A percentile compares a stretch with the other conserved stretches of the same genome.
Evolutionary conservation across 1,140 invertebrate species (phyloP).

Genomic region (Megalopta genalis): DNA sequence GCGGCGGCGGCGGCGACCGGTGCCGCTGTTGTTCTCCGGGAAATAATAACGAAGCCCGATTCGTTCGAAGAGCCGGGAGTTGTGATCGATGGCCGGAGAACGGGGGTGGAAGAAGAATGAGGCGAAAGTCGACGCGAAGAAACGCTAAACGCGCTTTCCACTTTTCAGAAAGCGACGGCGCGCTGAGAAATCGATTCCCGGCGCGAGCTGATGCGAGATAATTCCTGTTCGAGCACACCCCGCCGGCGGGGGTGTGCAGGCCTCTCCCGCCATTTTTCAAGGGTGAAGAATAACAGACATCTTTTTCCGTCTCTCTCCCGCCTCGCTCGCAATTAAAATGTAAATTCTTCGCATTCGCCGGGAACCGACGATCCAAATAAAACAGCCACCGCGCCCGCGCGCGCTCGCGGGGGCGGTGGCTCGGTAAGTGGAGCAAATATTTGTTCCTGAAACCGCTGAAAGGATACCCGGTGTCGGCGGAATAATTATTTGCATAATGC

Average conservation of each 20-base stretch:
- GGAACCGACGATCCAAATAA: constrained; percentile 3
- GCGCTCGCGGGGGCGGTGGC: not conserved
- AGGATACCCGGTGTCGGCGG: constrained; percentile 24
- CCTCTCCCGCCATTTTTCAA: too few relatives aligned
- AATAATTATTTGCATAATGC: constrained; percentile 37
- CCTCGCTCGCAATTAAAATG: constrained; percentile 35
- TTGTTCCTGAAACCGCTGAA: constrained; percentile 15
- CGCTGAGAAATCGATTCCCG: too few relatives aligned
- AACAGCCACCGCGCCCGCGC: too few relatives aligned
- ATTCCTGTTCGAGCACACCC: not conserved
- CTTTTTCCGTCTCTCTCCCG: not conserved
- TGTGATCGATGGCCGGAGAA: not conserved
- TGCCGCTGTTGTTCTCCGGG: constrained; percentile 17
- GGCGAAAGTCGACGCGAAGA: not conserved
- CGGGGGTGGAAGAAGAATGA: not conserved
- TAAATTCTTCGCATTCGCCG: constrained; percentile 28
- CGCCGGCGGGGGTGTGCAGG: not conserved
- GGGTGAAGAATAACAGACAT: constrained; percentile 16
- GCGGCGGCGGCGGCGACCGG: too few relatives aligned
- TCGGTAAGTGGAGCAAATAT: constrained; percentile 25
- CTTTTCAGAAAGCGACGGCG: too few relatives aligned
- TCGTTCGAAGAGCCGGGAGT: constrained; percentile 17
- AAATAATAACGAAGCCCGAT: constrained; percentile 53
- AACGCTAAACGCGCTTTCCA: not conserved
- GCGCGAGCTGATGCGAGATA: too few relatives aligned